Evolutionary conservation across 37 sponge, comb jelly and placozoan species (phyloP).

Genomic region (Haliclona indistincta): DNA sequence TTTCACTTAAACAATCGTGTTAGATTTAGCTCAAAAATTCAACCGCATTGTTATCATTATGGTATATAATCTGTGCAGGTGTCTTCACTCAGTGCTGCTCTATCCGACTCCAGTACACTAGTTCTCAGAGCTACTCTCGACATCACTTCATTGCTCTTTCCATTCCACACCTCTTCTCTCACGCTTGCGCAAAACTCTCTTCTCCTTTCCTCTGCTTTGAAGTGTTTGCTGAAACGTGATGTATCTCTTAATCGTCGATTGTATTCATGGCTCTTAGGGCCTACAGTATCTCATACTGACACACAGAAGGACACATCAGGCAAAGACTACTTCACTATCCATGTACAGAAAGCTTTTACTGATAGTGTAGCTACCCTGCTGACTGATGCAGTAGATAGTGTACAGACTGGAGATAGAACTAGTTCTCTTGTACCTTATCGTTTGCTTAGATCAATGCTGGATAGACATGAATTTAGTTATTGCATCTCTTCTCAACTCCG

Average conservation of each 20-base stretch:
- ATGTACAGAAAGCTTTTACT: background rate
- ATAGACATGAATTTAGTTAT: slow-evolving; percentile 28
- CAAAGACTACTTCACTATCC: background rate
- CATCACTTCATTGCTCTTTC: slow-evolving; percentile 50
- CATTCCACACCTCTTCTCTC: slow-evolving; percentile 58
- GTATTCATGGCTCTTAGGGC: slow-evolving; percentile 78
- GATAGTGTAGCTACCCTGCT: slow-evolving; percentile 14
- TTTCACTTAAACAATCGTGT: too few relatives aligned
- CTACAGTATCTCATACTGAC: background rate
- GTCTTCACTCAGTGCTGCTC: slow-evolving; percentile 55
- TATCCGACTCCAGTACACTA: slow-evolving; percentile 72
- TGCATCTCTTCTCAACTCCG: slow-evolving; percentile 36
- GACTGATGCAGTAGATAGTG: background rate
- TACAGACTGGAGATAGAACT: background rate
- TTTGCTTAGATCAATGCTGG: slow-evolving; percentile 40
- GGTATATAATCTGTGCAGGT: slow-evolving; percentile 57
- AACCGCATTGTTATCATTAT: too few relatives aligned
- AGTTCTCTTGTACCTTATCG: slow-evolving; percentile 45
- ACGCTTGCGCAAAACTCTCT: slow-evolving; percentile 15
- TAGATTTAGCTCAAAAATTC: too few relatives aligned
- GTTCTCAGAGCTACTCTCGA: slow-evolving; percentile 69
- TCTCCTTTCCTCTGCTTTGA: slow-evolving; percentile 65
- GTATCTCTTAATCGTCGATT: slow-evolving; percentile 78
- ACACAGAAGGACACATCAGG: background rate
- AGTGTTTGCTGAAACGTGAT: slow-evolving; percentile 77